Conservation (phyloP, 2,888 invertebrate species). For the Lochmaea crataegi region DNA sequence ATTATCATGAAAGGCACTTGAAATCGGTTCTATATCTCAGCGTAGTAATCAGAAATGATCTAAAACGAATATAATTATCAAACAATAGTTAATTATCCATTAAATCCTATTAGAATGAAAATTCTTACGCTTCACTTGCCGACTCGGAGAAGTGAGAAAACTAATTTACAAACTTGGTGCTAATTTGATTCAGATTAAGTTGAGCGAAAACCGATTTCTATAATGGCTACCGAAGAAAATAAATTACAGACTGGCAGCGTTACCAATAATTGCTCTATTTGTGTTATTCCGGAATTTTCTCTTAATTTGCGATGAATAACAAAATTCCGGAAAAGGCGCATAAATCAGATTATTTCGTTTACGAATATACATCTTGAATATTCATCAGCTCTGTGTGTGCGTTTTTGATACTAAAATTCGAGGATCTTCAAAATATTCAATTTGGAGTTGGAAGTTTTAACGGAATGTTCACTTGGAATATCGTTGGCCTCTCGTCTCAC, state of each 20-base stretch:
- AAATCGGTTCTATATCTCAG: slow-evolving; percentile 29
- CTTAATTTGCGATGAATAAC: background rate
- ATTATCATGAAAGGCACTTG: slow-evolving; percentile 22
- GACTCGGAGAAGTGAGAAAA: slow-evolving; percentile 57
- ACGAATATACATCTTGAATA: background rate
- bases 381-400: no score
- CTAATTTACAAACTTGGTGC: slow-evolving; percentile 63
- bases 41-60: slow-evolving; percentile 39
- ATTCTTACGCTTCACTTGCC: slow-evolving; percentile 60
- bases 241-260: slow-evolving; percentile 45
- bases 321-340: background rate
- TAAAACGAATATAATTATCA: slow-evolving; percentile 51
- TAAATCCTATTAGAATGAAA: slow-evolving; percentile 61
- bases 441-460: no score
- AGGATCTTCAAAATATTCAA: no score
- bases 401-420: no score
- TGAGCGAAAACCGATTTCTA: slow-evolving; percentile 57
- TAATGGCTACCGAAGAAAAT: slow-evolving; percentile 48
- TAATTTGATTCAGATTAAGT: slow-evolving; percentile 63
- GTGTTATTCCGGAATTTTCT: slow-evolving; percentile 26
- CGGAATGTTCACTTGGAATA: no score
- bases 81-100: slow-evolving; percentile 64
- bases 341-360: slow-evolving; percentile 12
- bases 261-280: slow-evolving; percentile 48
- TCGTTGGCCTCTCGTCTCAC: no score